These are phyloP conservation scores for Sebastiscus albofasciatus DNA, from an alignment of 2,797 vertebrate species.

Conservation along the genomic window DNA sequence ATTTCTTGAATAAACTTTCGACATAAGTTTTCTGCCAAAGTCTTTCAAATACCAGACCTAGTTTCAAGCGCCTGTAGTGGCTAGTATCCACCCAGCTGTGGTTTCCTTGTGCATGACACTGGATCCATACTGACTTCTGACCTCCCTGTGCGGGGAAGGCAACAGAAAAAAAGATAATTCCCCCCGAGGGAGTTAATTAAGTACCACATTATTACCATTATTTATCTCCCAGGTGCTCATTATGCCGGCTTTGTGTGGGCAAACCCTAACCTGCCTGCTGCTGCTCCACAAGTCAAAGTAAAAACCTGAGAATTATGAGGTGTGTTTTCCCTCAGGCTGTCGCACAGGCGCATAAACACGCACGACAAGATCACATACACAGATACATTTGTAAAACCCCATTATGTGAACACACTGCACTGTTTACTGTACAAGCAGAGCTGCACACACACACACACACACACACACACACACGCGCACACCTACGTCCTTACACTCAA, in stretches of 20 bases:
- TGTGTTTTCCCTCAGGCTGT: not conserved
- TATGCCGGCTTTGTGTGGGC: constrained; percentile 33
- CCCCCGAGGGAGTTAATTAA: constrained; percentile 54
- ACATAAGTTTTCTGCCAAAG: not conserved
- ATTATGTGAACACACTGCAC: constrained; percentile 2
- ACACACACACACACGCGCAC: not conserved
- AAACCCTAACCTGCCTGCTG: constrained; percentile 13
- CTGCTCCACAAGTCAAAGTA: not conserved
- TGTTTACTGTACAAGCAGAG: constrained; percentile 13
- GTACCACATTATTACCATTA: constrained; percentile 43
- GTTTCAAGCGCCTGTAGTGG: not conserved
- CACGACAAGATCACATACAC: constrained; percentile 1
- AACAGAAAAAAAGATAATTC: constrained; percentile 24
- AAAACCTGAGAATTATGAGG: constrained; percentile 9
- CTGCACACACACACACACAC: not conserved
- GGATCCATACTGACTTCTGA: constrained; percentile 36
- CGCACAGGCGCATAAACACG: not conserved
- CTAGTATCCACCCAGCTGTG: not conserved
- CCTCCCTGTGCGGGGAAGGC: constrained; percentile 14
- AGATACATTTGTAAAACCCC: not conserved
- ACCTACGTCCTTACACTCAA: not conserved
- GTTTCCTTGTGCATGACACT: constrained; percentile 4
- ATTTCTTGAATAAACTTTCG: not conserved
- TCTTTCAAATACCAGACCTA: not conserved
- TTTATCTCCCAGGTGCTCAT: constrained; percentile 51